phyloP scores from a whole-genome alignment of 2,797 vertebrate genomes.

The Champsocephalus gunnari region DNA sequence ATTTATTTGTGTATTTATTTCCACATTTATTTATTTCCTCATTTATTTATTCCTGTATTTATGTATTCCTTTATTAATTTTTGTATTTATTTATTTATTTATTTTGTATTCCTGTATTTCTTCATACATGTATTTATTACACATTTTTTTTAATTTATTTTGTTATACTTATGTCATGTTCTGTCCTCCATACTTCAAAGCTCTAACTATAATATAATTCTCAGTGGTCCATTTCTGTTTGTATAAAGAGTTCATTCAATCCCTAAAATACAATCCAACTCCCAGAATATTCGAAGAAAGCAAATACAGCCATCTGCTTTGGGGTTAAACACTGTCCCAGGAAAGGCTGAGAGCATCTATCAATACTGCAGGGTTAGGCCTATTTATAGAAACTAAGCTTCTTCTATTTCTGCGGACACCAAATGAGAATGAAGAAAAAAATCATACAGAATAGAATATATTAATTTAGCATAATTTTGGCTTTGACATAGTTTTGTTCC shows the following conservation, averaged over 20 bases:
- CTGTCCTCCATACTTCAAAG: not conserved
- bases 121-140: too few relatives aligned
- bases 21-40: too few relatives aligned
- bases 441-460: not conserved
- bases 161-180: too few relatives aligned
- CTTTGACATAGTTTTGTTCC: not conserved
- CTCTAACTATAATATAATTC: not conserved
- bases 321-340: conserved; percentile 44
- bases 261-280: conserved; percentile 12
- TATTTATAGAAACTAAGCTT: conserved; percentile 12
- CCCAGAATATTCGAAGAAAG: conserved; percentile 4
- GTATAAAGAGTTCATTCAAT: conserved; percentile 2
- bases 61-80: too few relatives aligned
- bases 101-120: too few relatives aligned
- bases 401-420: conserved; percentile 18
- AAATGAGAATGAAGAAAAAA: not conserved
- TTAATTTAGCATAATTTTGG: not conserved
- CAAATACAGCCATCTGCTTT: conserved; percentile 35
- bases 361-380: conserved; percentile 23
- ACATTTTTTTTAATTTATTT: too few relatives aligned
- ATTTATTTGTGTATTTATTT: too few relatives aligned
- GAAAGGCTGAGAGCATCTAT: conserved; percentile 41
- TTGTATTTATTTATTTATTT: too few relatives aligned
- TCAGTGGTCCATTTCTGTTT: not conserved
- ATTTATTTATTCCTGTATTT: too few relatives aligned